These are phyloP conservation scores for Patagioenas fasciata DNA, from an alignment of 2,113 vertebrate genomes.

Conservation along the genomic window DNA sequence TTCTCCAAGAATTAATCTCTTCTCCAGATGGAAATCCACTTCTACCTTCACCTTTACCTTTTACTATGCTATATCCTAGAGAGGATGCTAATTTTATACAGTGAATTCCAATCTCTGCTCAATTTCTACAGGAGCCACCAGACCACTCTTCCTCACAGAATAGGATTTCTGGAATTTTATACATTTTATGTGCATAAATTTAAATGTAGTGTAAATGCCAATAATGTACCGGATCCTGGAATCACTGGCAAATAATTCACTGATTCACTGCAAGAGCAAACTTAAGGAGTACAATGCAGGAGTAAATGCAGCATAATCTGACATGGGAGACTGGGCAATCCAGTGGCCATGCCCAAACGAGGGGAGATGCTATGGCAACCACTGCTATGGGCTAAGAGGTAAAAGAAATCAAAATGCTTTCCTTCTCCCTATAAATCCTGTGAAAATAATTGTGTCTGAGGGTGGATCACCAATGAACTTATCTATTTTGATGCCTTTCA, in stretches of 20 bases:
- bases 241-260: not conserved
- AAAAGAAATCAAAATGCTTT: not conserved
- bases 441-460: not conserved
- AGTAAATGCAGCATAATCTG: not conserved
- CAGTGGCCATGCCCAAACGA: not conserved
- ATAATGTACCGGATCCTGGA: not conserved
- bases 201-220: not conserved
- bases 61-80: not conserved
- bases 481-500: not conserved
- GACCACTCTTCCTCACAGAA: not conserved
- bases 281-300: not conserved
- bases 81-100: not conserved
- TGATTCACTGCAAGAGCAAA: not conserved
- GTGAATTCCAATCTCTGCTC: not conserved
- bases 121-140: not conserved
- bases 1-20: not conserved
- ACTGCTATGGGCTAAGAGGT: not conserved
- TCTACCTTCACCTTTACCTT: not conserved
- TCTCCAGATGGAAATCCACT: not conserved
- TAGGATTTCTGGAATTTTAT: not conserved
- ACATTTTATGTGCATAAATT: not conserved
- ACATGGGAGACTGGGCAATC: not conserved
- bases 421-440: not conserved
- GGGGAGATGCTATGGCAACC: not conserved
- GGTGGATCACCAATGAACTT: not conserved